Percentiles rank a stretch among this genome's conserved stretches.
phyloP scores from a whole-genome alignment of 2,888 invertebrate genomes.

The Drosophila pegasa region DNA sequence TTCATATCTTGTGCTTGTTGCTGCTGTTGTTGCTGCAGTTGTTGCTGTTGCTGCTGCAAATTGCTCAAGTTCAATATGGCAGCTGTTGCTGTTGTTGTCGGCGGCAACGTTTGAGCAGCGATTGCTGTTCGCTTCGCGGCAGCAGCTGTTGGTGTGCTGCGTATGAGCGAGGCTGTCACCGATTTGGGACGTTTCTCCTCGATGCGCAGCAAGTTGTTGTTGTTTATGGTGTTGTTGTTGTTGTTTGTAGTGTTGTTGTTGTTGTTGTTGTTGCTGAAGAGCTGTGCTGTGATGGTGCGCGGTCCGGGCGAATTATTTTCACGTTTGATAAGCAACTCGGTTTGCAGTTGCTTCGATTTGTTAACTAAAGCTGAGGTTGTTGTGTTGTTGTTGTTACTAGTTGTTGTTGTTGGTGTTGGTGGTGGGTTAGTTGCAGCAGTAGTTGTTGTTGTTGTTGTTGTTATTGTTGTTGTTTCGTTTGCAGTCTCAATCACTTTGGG shows the following conservation, averaged over 20 bases:
- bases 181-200: conserved; percentile 83
- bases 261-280: conserved; percentile 46
- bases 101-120: conserved; percentile 19
- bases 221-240: conserved; percentile 34
- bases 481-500: conserved; percentile 49
- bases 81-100: conserved; percentile 51
- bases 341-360: conserved; percentile 27
- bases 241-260: conserved; percentile 38
- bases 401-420: conserved; percentile 32
- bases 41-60: conserved; percentile 45
- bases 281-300: conserved; percentile 69
- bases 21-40: conserved; percentile 39
- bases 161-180: conserved; percentile 84
- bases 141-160: conserved; percentile 54
- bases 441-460: conserved; percentile 30
- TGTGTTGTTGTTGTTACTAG: conserved; percentile 37
- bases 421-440: conserved; percentile 46
- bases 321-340: conserved; percentile 65
- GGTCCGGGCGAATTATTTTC: conserved; percentile 69
- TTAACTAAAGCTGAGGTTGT: conserved; percentile 30
- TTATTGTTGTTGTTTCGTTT: conserved; percentile 34
- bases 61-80: conserved; percentile 47
- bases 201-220: conserved; percentile 44
- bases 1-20: conserved; percentile 95
- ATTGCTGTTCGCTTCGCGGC: conserved; percentile 19